Percentiles rank a stretch among this genome's conserved stretches.
Conservation (phyloP, 2,888 invertebrate genomes). For the Creontiades dilutus region DNA sequence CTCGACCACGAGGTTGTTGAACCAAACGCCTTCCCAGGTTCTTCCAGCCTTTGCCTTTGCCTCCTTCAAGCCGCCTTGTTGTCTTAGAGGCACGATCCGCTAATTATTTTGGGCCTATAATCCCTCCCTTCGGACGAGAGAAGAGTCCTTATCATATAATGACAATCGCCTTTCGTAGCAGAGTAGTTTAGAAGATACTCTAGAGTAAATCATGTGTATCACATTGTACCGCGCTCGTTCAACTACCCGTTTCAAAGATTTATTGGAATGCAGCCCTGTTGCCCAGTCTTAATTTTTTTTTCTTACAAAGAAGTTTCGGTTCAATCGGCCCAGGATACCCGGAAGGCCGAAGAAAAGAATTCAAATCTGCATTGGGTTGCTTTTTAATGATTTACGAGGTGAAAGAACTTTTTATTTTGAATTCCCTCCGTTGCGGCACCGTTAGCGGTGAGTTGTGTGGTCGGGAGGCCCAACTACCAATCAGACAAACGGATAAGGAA, state of each 20-base stretch:
- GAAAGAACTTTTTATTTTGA: constrained; percentile 58
- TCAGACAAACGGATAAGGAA: constrained; percentile 59
- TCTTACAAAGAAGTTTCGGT: constrained; percentile 21
- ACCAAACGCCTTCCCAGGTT: constrained; percentile 70
- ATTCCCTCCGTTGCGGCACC: constrained; percentile 8
- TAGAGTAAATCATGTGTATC: constrained; percentile 69
- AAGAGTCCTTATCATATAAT: constrained; percentile 67
- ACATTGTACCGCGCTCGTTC: constrained; percentile 43
- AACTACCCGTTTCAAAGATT: constrained; percentile 53
- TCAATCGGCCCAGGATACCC: constrained; percentile 27
- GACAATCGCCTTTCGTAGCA: constrained; percentile 66
- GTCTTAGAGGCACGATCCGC: constrained; percentile 72
- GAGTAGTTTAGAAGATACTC: constrained; percentile 58
- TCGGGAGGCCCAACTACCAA: constrained; percentile 46
- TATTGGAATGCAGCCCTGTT: constrained; percentile 58
- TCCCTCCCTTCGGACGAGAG: constrained; percentile 59
- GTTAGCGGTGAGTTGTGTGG: constrained; percentile 32
- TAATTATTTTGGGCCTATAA: constrained; percentile 72
- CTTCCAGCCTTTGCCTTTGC: background rate
- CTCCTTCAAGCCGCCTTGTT: constrained; percentile 67
- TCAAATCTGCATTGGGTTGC: constrained; percentile 61
- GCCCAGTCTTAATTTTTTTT: constrained; percentile 33
- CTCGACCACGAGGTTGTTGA: constrained; percentile 63
- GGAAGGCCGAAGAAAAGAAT: constrained; percentile 55
- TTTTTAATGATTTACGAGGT: constrained; percentile 64